A percentile compares a stretch with the other conserved stretches of the same genome.
These are phyloP conservation scores for Cassiopea xamachana DNA, from an alignment of 30 jellyfish, hydroid and myxozoan species.

Conservation along the genomic window DNA sequence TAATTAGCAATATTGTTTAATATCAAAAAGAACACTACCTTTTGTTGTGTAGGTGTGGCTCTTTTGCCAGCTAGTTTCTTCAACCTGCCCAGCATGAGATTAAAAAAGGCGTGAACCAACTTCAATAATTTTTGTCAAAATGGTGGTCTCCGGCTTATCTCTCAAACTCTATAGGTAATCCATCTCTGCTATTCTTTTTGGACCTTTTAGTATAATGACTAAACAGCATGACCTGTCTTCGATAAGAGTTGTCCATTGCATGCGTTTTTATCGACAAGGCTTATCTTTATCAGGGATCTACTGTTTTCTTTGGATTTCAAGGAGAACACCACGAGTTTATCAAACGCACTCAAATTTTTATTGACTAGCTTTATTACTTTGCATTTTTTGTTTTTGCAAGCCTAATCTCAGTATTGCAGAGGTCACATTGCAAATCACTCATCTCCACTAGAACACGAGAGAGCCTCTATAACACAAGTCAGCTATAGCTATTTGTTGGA, in stretches of 20 bases:
- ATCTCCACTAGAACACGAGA: not conserved
- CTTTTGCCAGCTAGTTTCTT: not conserved
- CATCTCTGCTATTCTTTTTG: not conserved
- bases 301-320: not conserved
- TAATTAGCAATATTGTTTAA: too few species aligned
- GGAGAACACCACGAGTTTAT: not conserved
- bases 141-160: not conserved
- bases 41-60: too few species aligned
- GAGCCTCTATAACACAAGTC: too few species aligned
- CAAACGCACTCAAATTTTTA: not conserved
- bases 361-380: not conserved
- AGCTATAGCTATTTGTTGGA: too few species aligned
- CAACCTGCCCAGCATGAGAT: not conserved
- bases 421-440: not conserved
- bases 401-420: not conserved
- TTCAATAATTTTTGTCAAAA: not conserved
- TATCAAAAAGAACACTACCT: too few species aligned
- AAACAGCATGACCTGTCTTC: not conserved
- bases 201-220: not conserved
- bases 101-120: not conserved
- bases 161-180: not conserved
- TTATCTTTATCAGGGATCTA: not conserved
- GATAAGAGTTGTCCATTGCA: not conserved
- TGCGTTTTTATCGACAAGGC: not conserved
- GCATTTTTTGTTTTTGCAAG: not conserved